A percentile compares a stretch with the other conserved stretches of the same genome.
phyloP scores from a whole-genome alignment of 2,797 vertebrate species.

The Diceros bicornis region DNA sequence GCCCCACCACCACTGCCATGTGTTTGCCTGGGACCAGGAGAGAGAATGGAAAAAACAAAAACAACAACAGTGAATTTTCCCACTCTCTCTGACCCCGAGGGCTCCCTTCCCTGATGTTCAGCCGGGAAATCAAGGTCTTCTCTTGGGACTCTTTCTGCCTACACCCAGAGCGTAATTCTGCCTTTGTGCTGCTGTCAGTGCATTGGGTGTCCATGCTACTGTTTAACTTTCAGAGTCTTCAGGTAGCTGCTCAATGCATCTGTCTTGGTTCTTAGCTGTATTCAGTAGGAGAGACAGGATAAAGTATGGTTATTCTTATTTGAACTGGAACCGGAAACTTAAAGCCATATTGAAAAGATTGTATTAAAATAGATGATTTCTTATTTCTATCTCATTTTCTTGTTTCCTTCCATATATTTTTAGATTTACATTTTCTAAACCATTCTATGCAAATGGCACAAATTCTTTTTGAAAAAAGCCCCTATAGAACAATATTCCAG shows the following conservation, averaged over 20 bases:
- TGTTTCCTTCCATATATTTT: not conserved
- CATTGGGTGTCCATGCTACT: not conserved
- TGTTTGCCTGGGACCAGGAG: not conserved
- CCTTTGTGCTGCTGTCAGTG: not conserved
- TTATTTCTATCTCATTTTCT: not conserved
- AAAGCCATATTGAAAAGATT: not conserved
- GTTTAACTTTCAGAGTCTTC: not conserved
- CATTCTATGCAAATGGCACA: not conserved
- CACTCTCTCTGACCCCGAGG: not conserved
- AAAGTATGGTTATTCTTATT: not conserved
- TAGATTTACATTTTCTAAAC: not conserved
- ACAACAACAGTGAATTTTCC: not conserved
- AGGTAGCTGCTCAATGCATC: not conserved
- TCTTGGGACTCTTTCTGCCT: not conserved
- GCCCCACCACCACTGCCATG: not conserved
- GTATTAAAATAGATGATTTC: not conserved
- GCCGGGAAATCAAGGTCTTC: not conserved
- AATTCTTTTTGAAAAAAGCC: not conserved
- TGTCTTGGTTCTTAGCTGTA: not conserved
- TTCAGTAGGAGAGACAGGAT: not conserved
- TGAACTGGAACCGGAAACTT: not conserved
- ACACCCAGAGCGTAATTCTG: not conserved
- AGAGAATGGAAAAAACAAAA: not conserved
- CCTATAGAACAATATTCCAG: not conserved
- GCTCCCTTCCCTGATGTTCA: not conserved